Evolutionary conservation across 2,888 invertebrate species (phyloP), one percentile per base, ranked within the genome.

Genomic region (Brenthis daphne): DNA sequence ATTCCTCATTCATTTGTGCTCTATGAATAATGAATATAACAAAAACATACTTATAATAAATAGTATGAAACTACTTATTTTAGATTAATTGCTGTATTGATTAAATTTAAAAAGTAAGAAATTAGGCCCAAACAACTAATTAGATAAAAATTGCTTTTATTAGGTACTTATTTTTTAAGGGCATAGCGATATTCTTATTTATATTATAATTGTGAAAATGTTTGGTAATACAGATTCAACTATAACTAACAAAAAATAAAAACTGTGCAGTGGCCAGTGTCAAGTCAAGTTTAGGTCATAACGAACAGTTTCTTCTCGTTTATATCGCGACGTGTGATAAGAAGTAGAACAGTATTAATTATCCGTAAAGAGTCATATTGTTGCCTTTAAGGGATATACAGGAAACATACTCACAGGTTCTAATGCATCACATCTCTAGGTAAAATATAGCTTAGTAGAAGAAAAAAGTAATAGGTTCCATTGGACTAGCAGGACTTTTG

Each of bases 351-450:
- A 74, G 77, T 82, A 81, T 80, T 82, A 85, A 88, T 87, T 86
- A 85, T 82, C 81, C 80, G 77, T 82, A 81, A 79, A 82, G 6
- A 16, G 81, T 79, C 80, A 81, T 79, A 80, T 81, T 77, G 79
- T 77, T 75, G 65, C 86, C 85, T 77, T 86, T 85, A 89, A 88
- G 83, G 89, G 88, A 84, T 78, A 82, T 77, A 85, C 84, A 90
- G 90, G 90, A 90, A 90, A 85, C 80, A 67, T 70, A 70, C 66
- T 70, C 77, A 84, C 87, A 82, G 82, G 85, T 86, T 81, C 77
- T 76, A 79, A 76, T 78, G 20, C 53, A 20, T 43, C 14, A 76
- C 80, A 76, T 76, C 74, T 70, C 71, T 75, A 20, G 75, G 76
- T 79, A 82, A 79, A 82, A 83, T 80, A 80, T 57, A 71, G 67